Conservation (phyloP, 2,888 invertebrate genomes). For the Entomobrya proxima region DNA sequence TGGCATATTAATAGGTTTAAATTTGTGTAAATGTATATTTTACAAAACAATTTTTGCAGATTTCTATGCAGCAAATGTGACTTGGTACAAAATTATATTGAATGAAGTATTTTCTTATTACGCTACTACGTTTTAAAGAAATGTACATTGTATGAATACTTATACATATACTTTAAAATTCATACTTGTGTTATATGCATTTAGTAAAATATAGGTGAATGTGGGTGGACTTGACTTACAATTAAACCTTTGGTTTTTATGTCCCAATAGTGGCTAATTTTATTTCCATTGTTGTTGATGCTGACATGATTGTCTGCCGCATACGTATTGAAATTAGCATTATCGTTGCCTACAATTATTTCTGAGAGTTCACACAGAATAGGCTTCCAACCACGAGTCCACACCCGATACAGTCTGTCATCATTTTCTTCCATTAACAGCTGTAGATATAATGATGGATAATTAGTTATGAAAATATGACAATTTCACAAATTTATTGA, state of each 20-base stretch:
- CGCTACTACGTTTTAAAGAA: too few relatives aligned
- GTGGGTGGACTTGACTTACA: conserved; percentile 53
- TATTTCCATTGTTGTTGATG: conserved; percentile 34
- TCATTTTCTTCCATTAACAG: conserved; percentile 63
- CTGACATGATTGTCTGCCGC: not conserved
- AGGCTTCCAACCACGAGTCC: conserved; percentile 69
- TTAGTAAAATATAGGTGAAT: too few relatives aligned
- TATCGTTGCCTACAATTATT: conserved; percentile 46
- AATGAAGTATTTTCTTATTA: too few relatives aligned
- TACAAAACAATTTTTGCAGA: not conserved
- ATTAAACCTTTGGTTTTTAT: conserved; percentile 67
- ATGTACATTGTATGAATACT: too few relatives aligned
- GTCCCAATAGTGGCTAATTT: conserved; percentile 48
- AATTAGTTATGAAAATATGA: not conserved
- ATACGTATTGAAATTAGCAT: not conserved
- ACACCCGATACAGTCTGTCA: conserved; percentile 58
- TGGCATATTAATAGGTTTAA: not conserved
- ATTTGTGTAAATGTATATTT: not conserved
- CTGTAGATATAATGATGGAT: not conserved
- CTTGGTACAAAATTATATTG: too few relatives aligned
- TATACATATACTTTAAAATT: too few relatives aligned
- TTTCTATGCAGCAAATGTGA: too few relatives aligned
- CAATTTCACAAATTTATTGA: conserved; percentile 22
- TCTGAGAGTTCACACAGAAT: conserved; percentile 64
- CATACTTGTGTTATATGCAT: too few relatives aligned